Percentiles rank a stretch among this genome's conserved stretches.
Evolutionary conservation across 2,888 invertebrate genomes (phyloP).

Genomic region (Dryocosmus kuriphilus): DNA sequence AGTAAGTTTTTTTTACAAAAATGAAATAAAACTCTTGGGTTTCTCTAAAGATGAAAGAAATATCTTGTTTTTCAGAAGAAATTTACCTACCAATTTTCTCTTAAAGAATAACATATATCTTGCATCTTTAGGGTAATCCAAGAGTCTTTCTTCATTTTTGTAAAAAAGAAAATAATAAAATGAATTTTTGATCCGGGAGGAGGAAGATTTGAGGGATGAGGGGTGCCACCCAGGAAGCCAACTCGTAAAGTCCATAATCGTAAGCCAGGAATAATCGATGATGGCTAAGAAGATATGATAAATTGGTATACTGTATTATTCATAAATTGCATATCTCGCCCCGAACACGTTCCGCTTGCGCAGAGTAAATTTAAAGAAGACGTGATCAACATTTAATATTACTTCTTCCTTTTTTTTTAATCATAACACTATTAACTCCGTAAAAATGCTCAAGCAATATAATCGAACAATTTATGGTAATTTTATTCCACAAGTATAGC

Average conservation of each 20-base stretch:
- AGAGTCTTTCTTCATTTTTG: too few relatives aligned
- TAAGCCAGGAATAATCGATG: not conserved
- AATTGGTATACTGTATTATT: slow-evolving; percentile 9
- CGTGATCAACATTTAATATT: slow-evolving; percentile 13
- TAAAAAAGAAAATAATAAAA: too few relatives aligned
- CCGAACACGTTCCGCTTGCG: slow-evolving; percentile 2
- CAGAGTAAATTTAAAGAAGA: not conserved
- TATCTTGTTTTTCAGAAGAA: too few relatives aligned
- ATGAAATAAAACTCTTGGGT: too few relatives aligned
- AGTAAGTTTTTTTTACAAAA: too few relatives aligned
- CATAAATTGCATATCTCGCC: slow-evolving; percentile 13
- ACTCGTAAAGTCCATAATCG: slow-evolving; percentile 12
- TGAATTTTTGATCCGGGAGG: too few relatives aligned
- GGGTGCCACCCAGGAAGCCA: not conserved
- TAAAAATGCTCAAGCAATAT: not conserved
- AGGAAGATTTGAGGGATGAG: not conserved
- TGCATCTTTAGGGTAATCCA: too few relatives aligned
- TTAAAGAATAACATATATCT: too few relatives aligned
- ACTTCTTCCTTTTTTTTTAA: not conserved
- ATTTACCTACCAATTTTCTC: too few relatives aligned
- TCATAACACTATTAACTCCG: not conserved
- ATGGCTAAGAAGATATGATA: slow-evolving; percentile 17
- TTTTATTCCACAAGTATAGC: not conserved
- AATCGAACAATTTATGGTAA: slow-evolving; percentile 15
- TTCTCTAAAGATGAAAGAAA: too few relatives aligned